Conservation (phyloP, 2,113 vertebrate genomes). For the Oreochromis spilurus region DNA sequence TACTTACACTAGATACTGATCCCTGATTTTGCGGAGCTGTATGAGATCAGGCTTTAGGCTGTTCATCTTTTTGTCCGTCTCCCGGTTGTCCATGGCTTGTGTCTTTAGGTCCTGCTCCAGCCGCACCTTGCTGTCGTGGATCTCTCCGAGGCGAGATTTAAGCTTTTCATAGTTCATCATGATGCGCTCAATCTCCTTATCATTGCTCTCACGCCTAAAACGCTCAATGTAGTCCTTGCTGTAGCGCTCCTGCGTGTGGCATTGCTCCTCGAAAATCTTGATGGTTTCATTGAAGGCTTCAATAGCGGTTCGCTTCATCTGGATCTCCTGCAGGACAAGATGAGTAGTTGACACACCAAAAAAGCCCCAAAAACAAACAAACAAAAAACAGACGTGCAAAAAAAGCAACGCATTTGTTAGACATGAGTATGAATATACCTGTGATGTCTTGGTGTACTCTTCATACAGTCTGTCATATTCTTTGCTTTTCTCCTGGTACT, state of each 20-base stretch:
- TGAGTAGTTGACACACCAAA: background rate
- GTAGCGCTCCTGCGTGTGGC: slow-evolving; percentile 89
- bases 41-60: slow-evolving; percentile 96
- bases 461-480: slow-evolving; percentile 93
- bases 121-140: slow-evolving; percentile 91
- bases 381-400: background rate
- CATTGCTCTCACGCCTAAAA: slow-evolving; percentile 85
- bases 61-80: slow-evolving; percentile 98
- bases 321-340: slow-evolving; percentile 84
- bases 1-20: slow-evolving; percentile 79
- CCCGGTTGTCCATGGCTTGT: slow-evolving; percentile 91
- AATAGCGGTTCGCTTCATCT: slow-evolving; percentile 96
- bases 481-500: slow-evolving; percentile 96
- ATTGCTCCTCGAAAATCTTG: slow-evolving; percentile 98
- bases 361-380: background rate
- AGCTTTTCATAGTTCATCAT: slow-evolving; percentile 95
- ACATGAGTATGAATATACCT: slow-evolving; percentile 70
- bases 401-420: background rate
- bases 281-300: slow-evolving; percentile 98
- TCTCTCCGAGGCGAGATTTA: slow-evolving; percentile 92
- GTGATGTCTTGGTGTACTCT: slow-evolving; percentile 92
- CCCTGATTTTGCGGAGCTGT: slow-evolving; percentile 93
- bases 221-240: slow-evolving; percentile 91
- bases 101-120: slow-evolving; percentile 96
- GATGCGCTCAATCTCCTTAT: slow-evolving; percentile 91